A percentile compares a stretch with the other conserved stretches of the same genome.
These are phyloP conservation scores for Brachypterus glaber DNA, from an alignment of 2,888 invertebrate species.

Conservation along the genomic window DNA sequence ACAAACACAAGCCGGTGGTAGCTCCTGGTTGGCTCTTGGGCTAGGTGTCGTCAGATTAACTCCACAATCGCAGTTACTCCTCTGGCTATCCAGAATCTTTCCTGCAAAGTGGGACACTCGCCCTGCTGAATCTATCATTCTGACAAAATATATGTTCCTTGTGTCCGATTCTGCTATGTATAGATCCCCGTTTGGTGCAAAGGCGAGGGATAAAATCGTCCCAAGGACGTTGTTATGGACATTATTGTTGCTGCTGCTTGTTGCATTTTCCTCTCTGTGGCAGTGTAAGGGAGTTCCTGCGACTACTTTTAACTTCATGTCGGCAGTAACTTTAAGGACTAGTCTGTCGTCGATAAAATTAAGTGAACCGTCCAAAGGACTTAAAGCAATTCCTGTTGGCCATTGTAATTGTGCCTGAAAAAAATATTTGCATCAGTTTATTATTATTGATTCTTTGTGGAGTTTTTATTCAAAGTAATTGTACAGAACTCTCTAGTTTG, in stretches of 20 bases:
- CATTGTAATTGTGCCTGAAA: conserved; percentile 79
- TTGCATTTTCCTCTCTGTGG: conserved; percentile 42
- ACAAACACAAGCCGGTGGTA: conserved; percentile 35
- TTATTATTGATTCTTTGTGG: too few species aligned
- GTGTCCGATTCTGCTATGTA: conserved; percentile 92
- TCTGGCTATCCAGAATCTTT: conserved; percentile 54
- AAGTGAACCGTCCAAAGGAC: conserved; percentile 86
- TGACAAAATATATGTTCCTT: conserved; percentile 69
- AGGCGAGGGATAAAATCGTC: conserved; percentile 80
- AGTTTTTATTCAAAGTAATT: too few species aligned
- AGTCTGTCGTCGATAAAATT: conserved; percentile 94
- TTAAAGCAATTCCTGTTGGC: conserved; percentile 94
- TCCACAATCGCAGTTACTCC: conserved; percentile 50
- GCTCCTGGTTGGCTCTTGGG: conserved; percentile 36
- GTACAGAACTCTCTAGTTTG: too few species aligned
- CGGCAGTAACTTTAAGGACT: conserved; percentile 82
- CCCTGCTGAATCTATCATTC: conserved; percentile 81
- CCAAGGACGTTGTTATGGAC: conserved; percentile 47
- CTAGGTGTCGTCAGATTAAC: conserved; percentile 45
- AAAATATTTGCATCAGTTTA: too few species aligned
- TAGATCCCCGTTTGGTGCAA: conserved; percentile 83
- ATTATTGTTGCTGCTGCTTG: conserved; percentile 18
- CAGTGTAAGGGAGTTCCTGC: conserved; percentile 94
- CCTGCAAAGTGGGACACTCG: conserved; percentile 89
- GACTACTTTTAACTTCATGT: conserved; percentile 84